A percentile compares a stretch with the other conserved stretches of the same genome.
phyloP scores from a whole-genome alignment of 2,113 vertebrate genomes.

The Epinephelus cyanopodus region DNA sequence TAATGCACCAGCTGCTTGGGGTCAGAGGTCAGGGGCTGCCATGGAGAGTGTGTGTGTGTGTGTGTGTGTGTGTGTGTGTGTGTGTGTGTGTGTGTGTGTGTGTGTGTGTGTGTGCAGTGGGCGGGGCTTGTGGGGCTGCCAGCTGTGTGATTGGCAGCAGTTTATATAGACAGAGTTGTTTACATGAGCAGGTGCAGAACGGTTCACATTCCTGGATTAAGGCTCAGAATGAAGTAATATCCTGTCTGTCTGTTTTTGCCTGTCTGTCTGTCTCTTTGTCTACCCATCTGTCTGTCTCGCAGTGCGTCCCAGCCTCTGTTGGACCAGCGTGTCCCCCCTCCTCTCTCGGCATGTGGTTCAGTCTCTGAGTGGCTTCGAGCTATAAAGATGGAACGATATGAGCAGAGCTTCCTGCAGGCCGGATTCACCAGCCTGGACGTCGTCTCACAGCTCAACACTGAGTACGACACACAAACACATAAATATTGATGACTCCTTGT shows the following conservation, averaged over 20 bases:
- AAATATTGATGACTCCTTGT: too few species aligned
- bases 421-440: slow-evolving; percentile 79
- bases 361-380: slow-evolving; percentile 81
- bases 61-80: too few species aligned
- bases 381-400: slow-evolving; percentile 85
- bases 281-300: not conserved
- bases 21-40: too few species aligned
- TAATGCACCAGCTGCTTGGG: too few species aligned
- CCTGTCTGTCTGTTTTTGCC: not conserved
- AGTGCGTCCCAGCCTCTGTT: slow-evolving; percentile 74
- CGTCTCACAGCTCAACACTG: slow-evolving; percentile 75
- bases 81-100: not conserved
- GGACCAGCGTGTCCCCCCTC: slow-evolving; percentile 68
- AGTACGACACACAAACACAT: slow-evolving; percentile 55
- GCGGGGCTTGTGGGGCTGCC: too few species aligned
- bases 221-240: not conserved
- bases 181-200: slow-evolving; percentile 47
- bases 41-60: too few species aligned
- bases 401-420: slow-evolving; percentile 80
- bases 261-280: not conserved
- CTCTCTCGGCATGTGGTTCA: slow-evolving; percentile 70
- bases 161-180: slow-evolving; percentile 24
- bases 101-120: not conserved
- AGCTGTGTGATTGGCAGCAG: not conserved
- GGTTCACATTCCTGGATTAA: slow-evolving; percentile 27